A percentile compares a stretch with the other conserved stretches of the same genome.
These are phyloP conservation scores for Bettongia penicillata DNA, from an alignment of 2,113 vertebrate species.

Conservation along the genomic window DNA sequence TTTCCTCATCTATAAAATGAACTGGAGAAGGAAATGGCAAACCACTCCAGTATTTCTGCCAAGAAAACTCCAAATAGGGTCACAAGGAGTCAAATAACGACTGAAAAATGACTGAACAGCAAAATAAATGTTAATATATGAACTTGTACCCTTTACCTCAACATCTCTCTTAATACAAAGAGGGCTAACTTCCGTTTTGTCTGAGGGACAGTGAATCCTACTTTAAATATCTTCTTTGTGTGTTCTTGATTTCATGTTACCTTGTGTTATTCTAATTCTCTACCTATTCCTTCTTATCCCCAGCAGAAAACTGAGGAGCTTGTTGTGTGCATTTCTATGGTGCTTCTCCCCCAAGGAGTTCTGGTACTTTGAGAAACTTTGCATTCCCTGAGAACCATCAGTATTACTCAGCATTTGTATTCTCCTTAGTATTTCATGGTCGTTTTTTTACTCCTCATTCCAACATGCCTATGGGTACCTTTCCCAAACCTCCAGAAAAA, in stretches of 20 bases:
- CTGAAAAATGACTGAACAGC: neutral
- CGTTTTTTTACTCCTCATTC: neutral
- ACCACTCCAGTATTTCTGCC: neutral
- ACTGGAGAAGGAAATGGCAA: neutral
- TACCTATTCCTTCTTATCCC: neutral
- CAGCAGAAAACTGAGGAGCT: neutral
- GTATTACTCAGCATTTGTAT: constrained; percentile 57
- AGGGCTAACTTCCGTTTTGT: neutral
- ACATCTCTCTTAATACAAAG: neutral
- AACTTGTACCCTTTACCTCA: neutral
- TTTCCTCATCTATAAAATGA: neutral
- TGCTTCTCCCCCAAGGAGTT: constrained; percentile 24
- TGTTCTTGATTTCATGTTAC: neutral
- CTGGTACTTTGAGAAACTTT: constrained; percentile 24
- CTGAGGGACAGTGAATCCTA: rapidly evolving
- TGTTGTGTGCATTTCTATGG: constrained; percentile 56
- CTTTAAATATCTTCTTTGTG: neutral
- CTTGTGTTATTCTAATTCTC: constrained; percentile 32
- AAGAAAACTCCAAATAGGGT: neutral
- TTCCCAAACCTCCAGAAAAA: neutral
- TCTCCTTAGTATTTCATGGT: neutral
- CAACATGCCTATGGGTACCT: neutral
- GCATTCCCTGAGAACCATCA: constrained; percentile 46
- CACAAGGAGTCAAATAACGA: neutral
- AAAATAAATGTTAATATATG: neutral